phyloP scores from a whole-genome alignment of 1,140 invertebrate species.

The Eupristina koningsbergeri region DNA sequence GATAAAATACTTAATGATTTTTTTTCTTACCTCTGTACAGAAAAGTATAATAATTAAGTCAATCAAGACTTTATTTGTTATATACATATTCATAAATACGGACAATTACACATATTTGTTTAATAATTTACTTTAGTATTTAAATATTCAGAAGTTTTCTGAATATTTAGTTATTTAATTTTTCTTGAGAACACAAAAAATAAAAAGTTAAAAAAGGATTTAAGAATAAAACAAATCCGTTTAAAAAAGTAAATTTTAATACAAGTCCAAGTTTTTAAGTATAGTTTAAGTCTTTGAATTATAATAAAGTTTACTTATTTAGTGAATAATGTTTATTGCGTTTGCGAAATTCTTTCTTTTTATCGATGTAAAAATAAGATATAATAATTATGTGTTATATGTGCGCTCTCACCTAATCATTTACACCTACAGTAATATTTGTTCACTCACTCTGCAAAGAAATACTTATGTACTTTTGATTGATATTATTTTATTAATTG shows the following conservation, averaged over 20 bases:
- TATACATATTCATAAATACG: constrained; percentile 6
- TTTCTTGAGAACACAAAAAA: neutral
- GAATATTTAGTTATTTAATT: constrained; percentile 25
- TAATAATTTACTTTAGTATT: neutral
- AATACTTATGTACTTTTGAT: neutral
- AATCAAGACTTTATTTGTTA: constrained; percentile 46
- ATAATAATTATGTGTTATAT: constrained; percentile 32
- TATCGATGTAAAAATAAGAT: constrained; percentile 16
- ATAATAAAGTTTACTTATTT: constrained; percentile 32
- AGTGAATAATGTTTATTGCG: constrained; percentile 9
- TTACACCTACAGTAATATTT: constrained; percentile 31
- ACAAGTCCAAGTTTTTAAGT: constrained; percentile 8
- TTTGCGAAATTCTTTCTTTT: constrained; percentile 12
- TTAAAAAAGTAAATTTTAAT: constrained; percentile 17
- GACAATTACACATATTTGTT: too few species aligned
- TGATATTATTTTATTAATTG: neutral
- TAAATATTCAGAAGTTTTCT: constrained; percentile 7
- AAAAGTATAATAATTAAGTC: constrained; percentile 30
- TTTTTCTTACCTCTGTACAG: constrained; percentile 2
- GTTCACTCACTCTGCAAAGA: neutral
- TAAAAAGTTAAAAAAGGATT: neutral
- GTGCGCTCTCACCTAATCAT: constrained; percentile 34
- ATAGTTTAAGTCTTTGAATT: constrained; percentile 46
- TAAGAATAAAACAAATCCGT: neutral
- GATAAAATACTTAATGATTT: constrained; percentile 39